Conservation (phyloP, 2,888 invertebrate species). For the Vesta saturnalis region DNA sequence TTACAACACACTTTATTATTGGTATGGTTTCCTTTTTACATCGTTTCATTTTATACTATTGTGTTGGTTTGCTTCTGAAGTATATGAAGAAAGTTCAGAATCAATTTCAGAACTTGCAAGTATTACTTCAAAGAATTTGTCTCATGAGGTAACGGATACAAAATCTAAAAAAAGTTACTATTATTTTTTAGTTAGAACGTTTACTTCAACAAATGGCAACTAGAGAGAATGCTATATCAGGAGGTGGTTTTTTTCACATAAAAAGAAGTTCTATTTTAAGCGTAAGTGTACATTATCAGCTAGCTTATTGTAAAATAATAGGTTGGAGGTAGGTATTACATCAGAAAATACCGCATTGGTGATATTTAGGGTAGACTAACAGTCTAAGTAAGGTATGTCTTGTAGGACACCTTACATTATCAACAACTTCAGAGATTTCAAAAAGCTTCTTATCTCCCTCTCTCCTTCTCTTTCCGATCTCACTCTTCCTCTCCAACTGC, state of each 20-base stretch:
- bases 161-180: not conserved
- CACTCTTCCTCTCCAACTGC: too few species aligned
- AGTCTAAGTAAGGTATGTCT: too few species aligned
- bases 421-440: too few species aligned
- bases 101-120: constrained; percentile 23
- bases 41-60: constrained; percentile 32
- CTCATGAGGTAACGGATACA: constrained; percentile 24
- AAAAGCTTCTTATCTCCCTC: too few species aligned
- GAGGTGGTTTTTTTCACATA: constrained; percentile 31
- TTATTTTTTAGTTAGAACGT: constrained; percentile 29
- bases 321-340: too few species aligned
- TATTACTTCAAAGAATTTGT: constrained; percentile 25
- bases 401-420: too few species aligned
- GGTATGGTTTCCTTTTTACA: constrained; percentile 21
- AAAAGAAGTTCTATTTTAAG: constrained; percentile 25
- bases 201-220: constrained; percentile 31
- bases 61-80: constrained; percentile 33
- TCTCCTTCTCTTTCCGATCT: too few species aligned
- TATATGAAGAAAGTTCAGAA: constrained; percentile 36
- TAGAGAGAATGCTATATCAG: constrained; percentile 25
- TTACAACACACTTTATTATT: constrained; percentile 25
- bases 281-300: constrained; percentile 22
- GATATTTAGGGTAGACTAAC: too few species aligned
- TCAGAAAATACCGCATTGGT: too few species aligned
- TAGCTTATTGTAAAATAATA: constrained; percentile 2